Evolutionary conservation across 1,140 invertebrate genomes (phyloP), one percentile per base, ranked within the genome.

Genomic region (Asobara japonica): DNA sequence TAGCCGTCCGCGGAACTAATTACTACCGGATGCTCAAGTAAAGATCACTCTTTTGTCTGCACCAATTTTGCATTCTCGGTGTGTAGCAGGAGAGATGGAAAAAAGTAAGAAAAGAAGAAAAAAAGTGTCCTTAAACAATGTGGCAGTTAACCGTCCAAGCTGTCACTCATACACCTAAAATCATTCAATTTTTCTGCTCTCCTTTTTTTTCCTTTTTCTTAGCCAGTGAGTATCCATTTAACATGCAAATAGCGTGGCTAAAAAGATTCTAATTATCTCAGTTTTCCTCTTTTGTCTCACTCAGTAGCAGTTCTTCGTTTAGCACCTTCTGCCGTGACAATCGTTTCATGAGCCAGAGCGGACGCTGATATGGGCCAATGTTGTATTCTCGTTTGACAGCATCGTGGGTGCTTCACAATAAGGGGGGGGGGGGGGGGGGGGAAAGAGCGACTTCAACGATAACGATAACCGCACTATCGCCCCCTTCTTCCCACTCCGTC

Each of bases 391-490:
- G 80, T 82, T 82, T 79, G 77, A 83, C 78, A 76, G 77, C 70
- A 80, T 80, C 38, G 72, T 33, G 60, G 60, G n/a, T 45, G 8
- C 71, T 36, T 11, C 20, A 66, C 48, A n/a, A n/a, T n/a, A n/a
- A n/a, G n/a, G n/a, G n/a, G n/a, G n/a, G n/a, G n/a, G n/a, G n/a
- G n/a, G n/a, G n/a, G n/a, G n/a, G n/a, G 48, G 29, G 6, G 30
- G 20, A 60, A 56, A 25, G 70, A 69, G 29, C 29, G 48, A 25
- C 48, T 33, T 45, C 80, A 33, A 74, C 68, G 83, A 84, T 84
- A 84, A 80, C 82, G 83, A 83, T 82, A 80, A 83, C 78, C 62
- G 73, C 67, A 72, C 70, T 83, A 84, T 84, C 80, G 75, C 48
- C 36, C 41, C 73, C 76, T 67, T 68, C 72, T 72, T 74, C 72